Evolutionary conservation across 2,888 invertebrate species (phyloP).

Genomic region (Blastobasis lacticolella): DNA sequence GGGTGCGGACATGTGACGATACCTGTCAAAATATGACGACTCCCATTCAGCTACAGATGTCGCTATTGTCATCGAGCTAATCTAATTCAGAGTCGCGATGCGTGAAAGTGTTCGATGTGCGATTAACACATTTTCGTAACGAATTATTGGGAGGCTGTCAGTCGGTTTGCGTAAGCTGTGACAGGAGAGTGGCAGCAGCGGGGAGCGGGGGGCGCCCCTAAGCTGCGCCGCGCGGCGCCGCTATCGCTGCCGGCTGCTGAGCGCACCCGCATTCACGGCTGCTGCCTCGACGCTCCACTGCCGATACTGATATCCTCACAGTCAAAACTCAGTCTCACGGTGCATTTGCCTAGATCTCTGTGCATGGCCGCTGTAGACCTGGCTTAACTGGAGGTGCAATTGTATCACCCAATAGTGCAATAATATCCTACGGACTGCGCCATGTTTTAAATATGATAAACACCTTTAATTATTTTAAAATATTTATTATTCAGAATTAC

Average conservation of each 20-base stretch:
- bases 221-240: neutral
- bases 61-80: constrained; percentile 64
- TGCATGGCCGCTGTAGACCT: too few species aligned
- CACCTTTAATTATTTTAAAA: too few species aligned
- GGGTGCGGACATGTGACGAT: constrained; percentile 57
- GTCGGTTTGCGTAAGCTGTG: constrained; percentile 69
- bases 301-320: neutral
- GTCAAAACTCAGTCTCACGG: too few species aligned
- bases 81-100: constrained; percentile 64
- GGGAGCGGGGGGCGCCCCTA: constrained; percentile 43
- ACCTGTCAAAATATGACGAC: constrained; percentile 74
- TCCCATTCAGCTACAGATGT: constrained; percentile 65
- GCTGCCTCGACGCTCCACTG: neutral
- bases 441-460: too few species aligned
- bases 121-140: constrained; percentile 73
- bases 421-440: too few species aligned
- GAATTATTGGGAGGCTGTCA: constrained; percentile 71
- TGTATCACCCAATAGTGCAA: too few species aligned
- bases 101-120: constrained; percentile 61
- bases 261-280: neutral
- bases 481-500: too few species aligned
- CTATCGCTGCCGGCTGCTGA: neutral
- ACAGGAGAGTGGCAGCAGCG: constrained; percentile 67
- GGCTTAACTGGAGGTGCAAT: too few species aligned
- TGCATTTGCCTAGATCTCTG: too few species aligned